Conservation (phyloP, 2,113 vertebrate genomes). For the Marmota flaviventris region DNA sequence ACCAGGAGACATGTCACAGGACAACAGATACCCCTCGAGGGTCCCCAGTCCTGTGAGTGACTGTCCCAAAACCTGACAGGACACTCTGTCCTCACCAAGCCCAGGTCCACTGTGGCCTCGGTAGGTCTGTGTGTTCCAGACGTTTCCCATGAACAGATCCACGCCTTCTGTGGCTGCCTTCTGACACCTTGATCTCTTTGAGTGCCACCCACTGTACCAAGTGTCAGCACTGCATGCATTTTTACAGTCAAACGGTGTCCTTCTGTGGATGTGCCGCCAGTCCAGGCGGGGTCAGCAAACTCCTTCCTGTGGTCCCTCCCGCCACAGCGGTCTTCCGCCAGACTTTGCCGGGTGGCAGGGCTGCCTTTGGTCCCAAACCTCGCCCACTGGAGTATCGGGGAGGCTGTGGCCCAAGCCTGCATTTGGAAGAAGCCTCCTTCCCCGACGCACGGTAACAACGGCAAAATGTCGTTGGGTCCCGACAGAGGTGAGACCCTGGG, state of each 20-base stretch:
- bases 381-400: background rate
- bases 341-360: fast-evolving
- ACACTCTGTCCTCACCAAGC: fast-evolving
- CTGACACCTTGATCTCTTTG: background rate
- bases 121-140: background rate
- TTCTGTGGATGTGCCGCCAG: fast-evolving
- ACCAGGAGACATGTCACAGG: background rate
- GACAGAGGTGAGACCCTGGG: background rate
- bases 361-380: fast-evolving
- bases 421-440: too few relatives aligned
- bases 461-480: fast-evolving
- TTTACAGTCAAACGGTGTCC: fast-evolving
- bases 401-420: fast-evolving
- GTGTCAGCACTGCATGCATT: fast-evolving
- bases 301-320: fast-evolving
- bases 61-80: background rate
- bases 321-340: fast-evolving
- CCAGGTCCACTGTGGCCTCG: background rate
- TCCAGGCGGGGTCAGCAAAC: fast-evolving
- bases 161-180: too few relatives aligned
- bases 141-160: background rate
- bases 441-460: fast-evolving
- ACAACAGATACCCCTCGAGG: background rate
- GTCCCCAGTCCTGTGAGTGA: too few relatives aligned
- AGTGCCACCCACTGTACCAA: fast-evolving